Evolutionary conservation across 2,888 invertebrate genomes (phyloP), one percentile per base, ranked within the genome.

Genomic region (Hirtodrosophila cameraria): DNA sequence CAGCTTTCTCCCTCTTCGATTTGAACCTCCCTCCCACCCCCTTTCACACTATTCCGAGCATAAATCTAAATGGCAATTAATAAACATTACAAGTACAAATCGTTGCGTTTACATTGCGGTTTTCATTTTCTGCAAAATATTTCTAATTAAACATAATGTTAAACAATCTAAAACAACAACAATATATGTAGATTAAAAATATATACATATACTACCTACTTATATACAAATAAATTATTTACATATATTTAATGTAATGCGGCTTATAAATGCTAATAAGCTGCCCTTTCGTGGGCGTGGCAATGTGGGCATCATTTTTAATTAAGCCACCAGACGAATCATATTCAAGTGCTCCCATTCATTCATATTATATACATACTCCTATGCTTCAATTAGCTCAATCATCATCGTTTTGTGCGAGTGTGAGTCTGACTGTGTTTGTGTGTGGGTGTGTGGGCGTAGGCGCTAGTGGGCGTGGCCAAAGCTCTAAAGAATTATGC

Each of bases 281-380:
- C 36, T 54, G 30, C 11, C 16, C 1, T 4, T 20, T 7, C 9
- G 41, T 18, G 53, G 49, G 68, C 41, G 53, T 66, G 59, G 59
- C 39, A 11, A 33, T 35, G 58, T 52, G 50, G 46, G 36, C 36
- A 35, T 13, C 43, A 50, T 49, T 48, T n/a, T 69, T 66, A 79
- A 85, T 79, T 79, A 78, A 85, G 71, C 75, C 78, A 33, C 75
- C 75, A 71, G 41, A 43, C 53, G 60, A 58, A 63, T 58, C 58
- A 42, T 59, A 59, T 61, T 43, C 30, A 46, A 52, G 16, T 25
- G 41, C 33, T 6, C 23, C 9, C 12, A 35, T 28, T 35, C 27
- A 57, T 36, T 55, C 45, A 39, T 27, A 20, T 36, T 25, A 23
- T 23, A 20, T 18, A 28, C 6, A 30, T 27, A 43, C 31, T 53